Conservation (phyloP, 2,113 vertebrate species). For the Pantherophis guttatus region DNA sequence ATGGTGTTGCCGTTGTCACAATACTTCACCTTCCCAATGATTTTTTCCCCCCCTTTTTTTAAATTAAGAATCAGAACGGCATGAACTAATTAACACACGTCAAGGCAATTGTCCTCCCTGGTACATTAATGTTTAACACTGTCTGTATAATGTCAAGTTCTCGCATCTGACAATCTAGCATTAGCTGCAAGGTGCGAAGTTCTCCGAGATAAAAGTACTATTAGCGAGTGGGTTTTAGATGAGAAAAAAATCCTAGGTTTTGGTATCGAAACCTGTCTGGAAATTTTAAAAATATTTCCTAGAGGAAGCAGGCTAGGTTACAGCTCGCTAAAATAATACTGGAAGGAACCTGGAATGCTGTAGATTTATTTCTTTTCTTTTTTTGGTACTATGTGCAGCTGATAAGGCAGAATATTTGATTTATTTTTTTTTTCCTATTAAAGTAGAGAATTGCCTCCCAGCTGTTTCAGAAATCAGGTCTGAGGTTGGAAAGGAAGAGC, state of each 20-base stretch:
- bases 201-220: constrained; percentile 26
- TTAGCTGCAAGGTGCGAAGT: constrained; percentile 18
- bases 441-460: neutral
- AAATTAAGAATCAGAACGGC: neutral
- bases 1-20: neutral
- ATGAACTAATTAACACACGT: constrained; percentile 1
- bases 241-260: neutral
- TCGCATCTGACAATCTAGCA: constrained; percentile 2
- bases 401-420: neutral
- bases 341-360: fast-evolving
- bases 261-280: neutral
- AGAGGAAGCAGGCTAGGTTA: neutral
- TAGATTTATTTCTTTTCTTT: neutral
- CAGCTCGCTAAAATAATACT: neutral
- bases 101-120: constrained; percentile 10
- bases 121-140: neutral
- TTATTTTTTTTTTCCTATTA: neutral
- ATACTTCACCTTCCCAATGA: neutral
- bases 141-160: neutral
- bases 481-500: neutral
- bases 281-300: neutral
- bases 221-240: neutral
- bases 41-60: too few species aligned
- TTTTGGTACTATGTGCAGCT: neutral
- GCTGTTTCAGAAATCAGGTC: neutral